Evolutionary conservation across 2,113 vertebrate species (phyloP).

Genomic region (Larimichthys crocea): DNA sequence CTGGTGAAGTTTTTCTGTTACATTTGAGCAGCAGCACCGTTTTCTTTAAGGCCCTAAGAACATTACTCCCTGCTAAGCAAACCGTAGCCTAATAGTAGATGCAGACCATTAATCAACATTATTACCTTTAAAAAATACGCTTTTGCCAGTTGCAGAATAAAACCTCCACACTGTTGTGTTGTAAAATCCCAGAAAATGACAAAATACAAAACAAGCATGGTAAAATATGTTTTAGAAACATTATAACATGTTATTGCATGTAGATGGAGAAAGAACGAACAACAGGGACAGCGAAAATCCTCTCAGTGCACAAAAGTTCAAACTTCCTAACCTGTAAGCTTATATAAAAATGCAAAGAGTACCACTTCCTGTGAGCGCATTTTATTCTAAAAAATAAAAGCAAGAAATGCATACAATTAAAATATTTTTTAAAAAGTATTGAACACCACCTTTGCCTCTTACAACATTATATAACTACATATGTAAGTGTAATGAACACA

Average conservation of each 20-base stretch:
- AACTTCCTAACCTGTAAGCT: background rate
- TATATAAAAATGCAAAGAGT: background rate
- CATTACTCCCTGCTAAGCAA: background rate
- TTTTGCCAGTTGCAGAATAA: background rate
- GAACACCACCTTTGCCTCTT: background rate
- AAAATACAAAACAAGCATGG: background rate
- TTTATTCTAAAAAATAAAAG: conserved; percentile 61
- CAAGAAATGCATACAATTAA: background rate
- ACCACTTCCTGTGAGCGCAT: background rate
- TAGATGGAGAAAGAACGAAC: background rate
- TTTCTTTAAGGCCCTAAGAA: background rate
- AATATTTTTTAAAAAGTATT: too few relatives aligned
- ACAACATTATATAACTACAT: background rate
- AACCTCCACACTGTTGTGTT: background rate
- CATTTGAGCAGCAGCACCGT: background rate
- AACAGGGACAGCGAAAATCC: background rate
- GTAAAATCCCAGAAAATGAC: background rate
- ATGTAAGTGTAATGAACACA: background rate
- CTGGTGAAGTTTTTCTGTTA: background rate
- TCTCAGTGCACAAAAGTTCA: background rate
- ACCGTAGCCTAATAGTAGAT: background rate
- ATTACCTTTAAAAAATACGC: background rate
- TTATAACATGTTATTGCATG: background rate
- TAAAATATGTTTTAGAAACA: background rate
- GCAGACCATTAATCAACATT: background rate